A percentile compares a stretch with the other conserved stretches of the same genome.
Evolutionary conservation across 2,888 invertebrate genomes (phyloP).

Genomic region (Trissolcus brochymenae): DNA sequence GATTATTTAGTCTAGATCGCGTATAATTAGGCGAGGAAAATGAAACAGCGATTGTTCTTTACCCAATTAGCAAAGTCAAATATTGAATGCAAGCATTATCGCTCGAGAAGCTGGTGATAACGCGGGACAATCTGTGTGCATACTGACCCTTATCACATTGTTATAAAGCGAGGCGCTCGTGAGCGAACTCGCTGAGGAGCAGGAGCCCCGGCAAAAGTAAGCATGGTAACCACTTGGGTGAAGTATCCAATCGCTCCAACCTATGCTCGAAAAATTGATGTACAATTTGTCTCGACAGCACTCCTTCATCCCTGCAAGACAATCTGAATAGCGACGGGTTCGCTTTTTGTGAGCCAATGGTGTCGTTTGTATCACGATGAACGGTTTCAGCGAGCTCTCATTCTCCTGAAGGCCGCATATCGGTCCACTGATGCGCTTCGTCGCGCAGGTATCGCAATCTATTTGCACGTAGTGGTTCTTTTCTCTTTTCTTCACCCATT

Average conservation of each 20-base stretch:
- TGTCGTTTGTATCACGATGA: slow-evolving; percentile 87
- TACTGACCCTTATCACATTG: slow-evolving; percentile 85
- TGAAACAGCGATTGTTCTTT: slow-evolving; percentile 19
- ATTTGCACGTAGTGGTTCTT: slow-evolving; percentile 85
- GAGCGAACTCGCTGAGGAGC: slow-evolving; percentile 84
- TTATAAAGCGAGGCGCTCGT: slow-evolving; percentile 83
- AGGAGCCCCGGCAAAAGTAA: slow-evolving; percentile 90
- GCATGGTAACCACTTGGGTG: slow-evolving; percentile 90
- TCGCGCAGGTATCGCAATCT: slow-evolving; percentile 85
- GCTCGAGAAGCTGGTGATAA: slow-evolving; percentile 26
- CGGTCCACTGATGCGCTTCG: slow-evolving; percentile 81
- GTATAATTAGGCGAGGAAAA: slow-evolving; percentile 34
- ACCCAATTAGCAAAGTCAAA: slow-evolving; percentile 41
- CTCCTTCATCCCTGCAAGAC: slow-evolving; percentile 83
- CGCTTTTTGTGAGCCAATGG: slow-evolving; percentile 82
- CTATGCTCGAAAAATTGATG: slow-evolving; percentile 89
- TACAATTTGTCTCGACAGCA: slow-evolving; percentile 90
- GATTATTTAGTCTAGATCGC: slow-evolving; percentile 36
- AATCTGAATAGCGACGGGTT: slow-evolving; percentile 82
- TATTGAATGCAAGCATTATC: slow-evolving; percentile 29
- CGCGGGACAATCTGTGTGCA: slow-evolving; percentile 20
- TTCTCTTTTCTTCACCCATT: slow-evolving; percentile 85
- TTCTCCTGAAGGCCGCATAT: slow-evolving; percentile 78
- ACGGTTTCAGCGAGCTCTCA: slow-evolving; percentile 84
- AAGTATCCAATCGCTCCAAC: slow-evolving; percentile 93